Evolutionary conservation across 2,113 vertebrate species (phyloP).

Genomic region (Mixornis gularis): DNA sequence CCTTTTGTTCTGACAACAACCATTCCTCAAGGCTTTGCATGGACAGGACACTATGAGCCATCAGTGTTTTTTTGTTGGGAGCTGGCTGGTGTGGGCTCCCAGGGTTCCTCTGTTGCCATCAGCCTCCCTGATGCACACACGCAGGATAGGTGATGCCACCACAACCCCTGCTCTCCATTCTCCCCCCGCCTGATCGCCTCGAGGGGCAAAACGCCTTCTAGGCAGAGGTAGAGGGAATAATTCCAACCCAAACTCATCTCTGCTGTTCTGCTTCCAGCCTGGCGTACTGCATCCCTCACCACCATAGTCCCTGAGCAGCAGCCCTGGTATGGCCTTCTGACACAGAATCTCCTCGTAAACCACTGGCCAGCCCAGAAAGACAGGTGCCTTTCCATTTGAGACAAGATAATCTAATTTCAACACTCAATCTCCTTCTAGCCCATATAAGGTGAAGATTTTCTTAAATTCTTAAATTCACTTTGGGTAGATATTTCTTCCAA

Average conservation of each 20-base stretch:
- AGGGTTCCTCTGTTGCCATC: background rate
- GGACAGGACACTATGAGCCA: background rate
- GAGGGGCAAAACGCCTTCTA: background rate
- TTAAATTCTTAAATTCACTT: background rate
- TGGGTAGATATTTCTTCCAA: background rate
- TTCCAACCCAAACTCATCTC: background rate
- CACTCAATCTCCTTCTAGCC: background rate
- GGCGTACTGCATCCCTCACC: rapidly evolving
- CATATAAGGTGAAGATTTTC: background rate
- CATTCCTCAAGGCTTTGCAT: background rate
- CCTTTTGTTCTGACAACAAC: background rate
- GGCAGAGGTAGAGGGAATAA: no score
- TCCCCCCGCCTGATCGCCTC: background rate
- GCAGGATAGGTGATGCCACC: background rate
- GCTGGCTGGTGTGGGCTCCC: background rate
- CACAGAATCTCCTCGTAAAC: background rate
- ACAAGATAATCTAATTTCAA: background rate
- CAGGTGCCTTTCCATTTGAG: background rate
- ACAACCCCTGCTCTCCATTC: rapidly evolving
- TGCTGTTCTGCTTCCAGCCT: background rate
- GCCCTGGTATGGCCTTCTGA: background rate
- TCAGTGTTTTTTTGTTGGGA: background rate
- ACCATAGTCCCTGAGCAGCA: background rate
- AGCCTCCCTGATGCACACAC: background rate
- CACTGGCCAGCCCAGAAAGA: rapidly evolving